These are phyloP conservation scores for Nymphalis urticae DNA, from an alignment of 2,888 invertebrate species.

Conservation along the genomic window DNA sequence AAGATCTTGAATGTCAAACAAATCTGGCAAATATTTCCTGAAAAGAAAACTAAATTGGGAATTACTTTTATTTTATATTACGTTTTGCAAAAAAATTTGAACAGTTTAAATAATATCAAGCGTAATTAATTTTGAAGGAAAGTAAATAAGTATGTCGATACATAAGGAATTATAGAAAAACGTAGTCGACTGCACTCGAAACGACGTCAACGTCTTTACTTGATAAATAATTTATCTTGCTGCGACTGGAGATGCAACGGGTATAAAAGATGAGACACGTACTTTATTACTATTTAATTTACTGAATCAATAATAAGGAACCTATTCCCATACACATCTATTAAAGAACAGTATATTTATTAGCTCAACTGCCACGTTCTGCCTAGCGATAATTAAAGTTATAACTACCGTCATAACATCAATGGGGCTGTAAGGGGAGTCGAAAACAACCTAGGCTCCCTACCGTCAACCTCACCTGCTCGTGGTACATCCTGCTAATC, in stretches of 20 bases:
- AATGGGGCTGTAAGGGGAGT: too few species aligned
- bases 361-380: too few species aligned
- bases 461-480: too few species aligned
- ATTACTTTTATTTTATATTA: background rate
- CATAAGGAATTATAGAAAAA: constrained; percentile 22
- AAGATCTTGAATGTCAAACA: too few species aligned
- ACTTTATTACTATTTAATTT: constrained; percentile 24
- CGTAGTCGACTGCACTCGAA: constrained; percentile 4
- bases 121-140: background rate
- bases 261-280: constrained; percentile 19
- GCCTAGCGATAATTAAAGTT: too few species aligned
- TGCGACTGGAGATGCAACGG: constrained; percentile 23
- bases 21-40: too few species aligned
- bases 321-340: background rate
- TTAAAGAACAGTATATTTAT: too few species aligned
- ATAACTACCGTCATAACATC: too few species aligned
- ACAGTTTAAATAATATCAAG: background rate
- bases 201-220: constrained; percentile 11
- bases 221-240: constrained; percentile 35
- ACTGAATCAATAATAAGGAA: constrained; percentile 1
- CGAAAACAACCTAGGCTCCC: too few species aligned
- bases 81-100: background rate
- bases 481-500: too few species aligned
- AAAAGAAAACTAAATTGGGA: too few species aligned
- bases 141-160: constrained; percentile 16